Percentiles rank a stretch among this genome's conserved stretches.
Evolutionary conservation across 2,888 invertebrate species (phyloP).

Genomic region (Temnothorax ravouxi): DNA sequence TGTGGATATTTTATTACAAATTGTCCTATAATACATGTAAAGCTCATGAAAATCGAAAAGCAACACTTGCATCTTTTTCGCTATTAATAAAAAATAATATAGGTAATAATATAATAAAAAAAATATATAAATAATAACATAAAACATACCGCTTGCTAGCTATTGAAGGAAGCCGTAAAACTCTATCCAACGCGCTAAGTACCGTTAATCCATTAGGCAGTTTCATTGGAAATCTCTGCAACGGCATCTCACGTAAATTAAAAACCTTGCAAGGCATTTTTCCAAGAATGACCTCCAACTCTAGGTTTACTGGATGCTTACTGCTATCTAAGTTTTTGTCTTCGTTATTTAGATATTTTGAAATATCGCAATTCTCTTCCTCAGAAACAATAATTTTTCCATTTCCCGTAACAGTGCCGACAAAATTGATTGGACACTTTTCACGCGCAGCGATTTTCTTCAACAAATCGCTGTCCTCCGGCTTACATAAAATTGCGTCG

Average conservation of each 20-base stretch:
- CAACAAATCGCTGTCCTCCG: slow-evolving; percentile 89
- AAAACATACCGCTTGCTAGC: slow-evolving; percentile 92
- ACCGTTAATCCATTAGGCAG: slow-evolving; percentile 89
- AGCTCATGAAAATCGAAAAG: too few relatives aligned
- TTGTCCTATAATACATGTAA: too few relatives aligned
- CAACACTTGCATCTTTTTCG: background rate
- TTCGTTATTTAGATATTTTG: slow-evolving; percentile 84
- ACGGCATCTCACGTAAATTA: slow-evolving; percentile 87
- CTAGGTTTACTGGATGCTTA: slow-evolving; percentile 94
- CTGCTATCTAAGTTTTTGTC: slow-evolving; percentile 85
- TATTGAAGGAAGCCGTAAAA: slow-evolving; percentile 95
- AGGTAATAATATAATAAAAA: background rate
- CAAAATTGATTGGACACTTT: slow-evolving; percentile 96
- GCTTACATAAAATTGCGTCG: slow-evolving; percentile 94
- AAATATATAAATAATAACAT: background rate
- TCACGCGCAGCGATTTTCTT: slow-evolving; percentile 93
- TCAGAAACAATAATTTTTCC: slow-evolving; percentile 92
- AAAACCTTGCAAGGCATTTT: slow-evolving; percentile 94
- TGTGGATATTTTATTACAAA: too few relatives aligned
- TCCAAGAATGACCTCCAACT: slow-evolving; percentile 95
- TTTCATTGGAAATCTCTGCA: slow-evolving; percentile 87
- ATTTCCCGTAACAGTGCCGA: slow-evolving; percentile 96
- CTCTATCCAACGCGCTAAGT: slow-evolving; percentile 91
- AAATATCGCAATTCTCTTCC: slow-evolving; percentile 87
- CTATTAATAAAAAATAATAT: background rate